Percentiles rank a stretch among this genome's conserved stretches.
These are phyloP conservation scores for Stegodyphus mimosarum DNA, from an alignment of 1,140 invertebrate species.

Conservation along the genomic window DNA sequence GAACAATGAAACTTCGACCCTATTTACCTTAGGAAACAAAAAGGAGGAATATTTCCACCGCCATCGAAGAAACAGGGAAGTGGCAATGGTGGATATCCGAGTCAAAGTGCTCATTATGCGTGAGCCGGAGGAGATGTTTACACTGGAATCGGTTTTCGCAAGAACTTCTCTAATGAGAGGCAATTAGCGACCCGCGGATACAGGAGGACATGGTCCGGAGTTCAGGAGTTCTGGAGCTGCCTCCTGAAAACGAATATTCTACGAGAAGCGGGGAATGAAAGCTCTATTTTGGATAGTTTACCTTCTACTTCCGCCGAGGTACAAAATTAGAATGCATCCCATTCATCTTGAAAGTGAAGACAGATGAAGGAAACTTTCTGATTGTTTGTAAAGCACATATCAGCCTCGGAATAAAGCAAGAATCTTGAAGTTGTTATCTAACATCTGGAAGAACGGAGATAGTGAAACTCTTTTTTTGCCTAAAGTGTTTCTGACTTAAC, in stretches of 20 bases:
- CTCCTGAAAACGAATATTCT: background rate
- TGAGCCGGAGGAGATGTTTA: background rate
- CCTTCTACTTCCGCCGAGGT: conserved; percentile 3
- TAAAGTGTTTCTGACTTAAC: too few species aligned
- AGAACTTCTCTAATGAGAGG: conserved; percentile 44
- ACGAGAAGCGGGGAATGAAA: background rate
- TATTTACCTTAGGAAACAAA: too few species aligned
- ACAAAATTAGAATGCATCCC: background rate
- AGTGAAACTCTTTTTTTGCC: too few species aligned
- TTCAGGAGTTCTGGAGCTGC: background rate
- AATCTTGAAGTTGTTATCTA: too few species aligned
- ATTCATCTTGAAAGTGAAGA: too few species aligned
- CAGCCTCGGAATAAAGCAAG: too few species aligned
- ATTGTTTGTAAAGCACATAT: too few species aligned
- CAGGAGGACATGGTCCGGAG: background rate
- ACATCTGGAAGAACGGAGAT: too few species aligned
- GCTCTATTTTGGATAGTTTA: background rate
- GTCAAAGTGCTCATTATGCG: conserved; percentile 24
- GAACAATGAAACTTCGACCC: too few species aligned
- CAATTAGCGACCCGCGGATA: conserved; percentile 7
- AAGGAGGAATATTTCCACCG: too few species aligned
- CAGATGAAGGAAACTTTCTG: too few species aligned
- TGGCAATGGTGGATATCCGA: background rate
- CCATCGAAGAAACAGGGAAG: too few species aligned
- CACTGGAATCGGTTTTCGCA: conserved; percentile 35